phyloP scores from a whole-genome alignment of 2,113 vertebrate genomes.

The Elanoides forficatus region DNA sequence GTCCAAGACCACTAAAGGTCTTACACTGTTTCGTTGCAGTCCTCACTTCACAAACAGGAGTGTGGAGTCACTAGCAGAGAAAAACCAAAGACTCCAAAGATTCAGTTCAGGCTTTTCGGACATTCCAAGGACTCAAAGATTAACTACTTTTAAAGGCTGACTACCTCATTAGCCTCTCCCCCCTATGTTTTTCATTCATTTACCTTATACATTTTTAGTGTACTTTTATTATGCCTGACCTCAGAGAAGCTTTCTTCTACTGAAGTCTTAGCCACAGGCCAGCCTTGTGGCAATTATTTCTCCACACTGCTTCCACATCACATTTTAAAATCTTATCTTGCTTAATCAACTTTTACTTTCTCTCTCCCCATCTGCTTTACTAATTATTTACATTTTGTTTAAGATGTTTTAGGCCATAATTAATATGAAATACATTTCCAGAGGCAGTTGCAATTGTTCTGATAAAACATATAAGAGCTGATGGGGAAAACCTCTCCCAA shows the following conservation, averaged over 20 bases:
- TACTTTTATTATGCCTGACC: not conserved
- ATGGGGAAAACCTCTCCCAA: not conserved
- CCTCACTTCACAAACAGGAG: not conserved
- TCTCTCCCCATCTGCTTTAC: not conserved
- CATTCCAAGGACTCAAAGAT: not conserved
- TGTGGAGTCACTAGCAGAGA: not conserved
- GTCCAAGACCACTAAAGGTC: not conserved
- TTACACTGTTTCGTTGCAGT: not conserved
- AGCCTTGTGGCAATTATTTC: not conserved
- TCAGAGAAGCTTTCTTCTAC: not conserved
- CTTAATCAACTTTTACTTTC: not conserved
- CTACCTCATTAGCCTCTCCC: not conserved
- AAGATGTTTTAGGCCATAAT: not conserved
- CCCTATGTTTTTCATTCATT: not conserved
- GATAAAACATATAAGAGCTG: rapidly evolving
- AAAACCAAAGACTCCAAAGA: not conserved
- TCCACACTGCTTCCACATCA: not conserved
- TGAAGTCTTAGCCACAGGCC: not conserved
- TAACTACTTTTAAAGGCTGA: not conserved
- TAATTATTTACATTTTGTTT: not conserved
- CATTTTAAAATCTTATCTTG: not conserved
- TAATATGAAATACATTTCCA: not conserved
- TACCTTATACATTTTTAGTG: not conserved
- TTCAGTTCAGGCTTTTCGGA: not conserved
- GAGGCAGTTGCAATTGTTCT: not conserved